A percentile compares a stretch with the other conserved stretches of the same genome.
phyloP scores from a whole-genome alignment of 2,797 vertebrate genomes.

The Muscicapa comitata region DNA sequence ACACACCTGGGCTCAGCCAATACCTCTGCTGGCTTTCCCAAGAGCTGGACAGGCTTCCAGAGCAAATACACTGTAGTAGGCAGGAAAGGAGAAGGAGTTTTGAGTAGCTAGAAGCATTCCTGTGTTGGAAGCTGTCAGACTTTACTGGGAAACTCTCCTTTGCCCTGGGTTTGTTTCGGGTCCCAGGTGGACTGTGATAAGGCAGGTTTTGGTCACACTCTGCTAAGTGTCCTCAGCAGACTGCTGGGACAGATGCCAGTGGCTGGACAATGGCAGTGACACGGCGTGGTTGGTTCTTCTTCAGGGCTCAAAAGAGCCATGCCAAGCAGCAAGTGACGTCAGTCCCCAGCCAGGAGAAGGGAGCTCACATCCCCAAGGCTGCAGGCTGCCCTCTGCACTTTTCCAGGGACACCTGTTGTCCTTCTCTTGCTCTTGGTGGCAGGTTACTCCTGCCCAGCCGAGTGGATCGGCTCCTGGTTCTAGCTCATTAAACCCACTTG shows the following conservation, averaged over 20 bases:
- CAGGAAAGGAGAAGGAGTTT: not conserved
- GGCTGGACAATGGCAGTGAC: not conserved
- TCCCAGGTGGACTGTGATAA: not conserved
- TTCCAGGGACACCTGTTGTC: not conserved
- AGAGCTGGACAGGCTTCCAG: not conserved
- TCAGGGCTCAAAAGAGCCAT: not conserved
- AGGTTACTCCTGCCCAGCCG: not conserved
- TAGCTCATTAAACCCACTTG: not conserved
- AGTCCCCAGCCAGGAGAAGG: not conserved
- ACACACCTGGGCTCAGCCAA: not conserved
- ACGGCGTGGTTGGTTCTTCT: not conserved
- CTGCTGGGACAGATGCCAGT: not conserved
- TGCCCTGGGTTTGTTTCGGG: not conserved
- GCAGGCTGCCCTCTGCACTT: not conserved
- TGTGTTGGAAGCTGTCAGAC: not conserved
- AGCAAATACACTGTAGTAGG: not conserved
- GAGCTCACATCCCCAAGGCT: not conserved
- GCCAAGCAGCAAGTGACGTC: not conserved
- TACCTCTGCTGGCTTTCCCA: not conserved
- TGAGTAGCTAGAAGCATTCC: not conserved
- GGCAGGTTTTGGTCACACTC: constrained; percentile 45
- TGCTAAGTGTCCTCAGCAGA: not conserved
- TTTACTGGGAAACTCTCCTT: not conserved
- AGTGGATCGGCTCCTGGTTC: not conserved
- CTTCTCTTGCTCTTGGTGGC: constrained; percentile 15